Evolutionary conservation across 2,113 vertebrate species (phyloP).

Genomic region (Acrocephalus arundinaceus): DNA sequence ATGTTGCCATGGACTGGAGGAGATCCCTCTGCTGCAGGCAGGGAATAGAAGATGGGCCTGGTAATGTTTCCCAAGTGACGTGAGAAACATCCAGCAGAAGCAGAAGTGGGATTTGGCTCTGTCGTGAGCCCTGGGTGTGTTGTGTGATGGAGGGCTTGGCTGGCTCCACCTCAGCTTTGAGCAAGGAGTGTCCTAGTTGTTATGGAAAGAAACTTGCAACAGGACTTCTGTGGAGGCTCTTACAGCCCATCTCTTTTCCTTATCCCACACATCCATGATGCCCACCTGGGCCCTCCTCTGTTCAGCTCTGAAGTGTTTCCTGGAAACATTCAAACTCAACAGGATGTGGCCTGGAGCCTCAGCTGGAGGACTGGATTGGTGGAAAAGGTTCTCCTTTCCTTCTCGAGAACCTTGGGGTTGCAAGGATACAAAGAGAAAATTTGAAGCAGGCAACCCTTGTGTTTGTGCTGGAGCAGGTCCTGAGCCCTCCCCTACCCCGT

Average conservation of each 20-base stretch:
- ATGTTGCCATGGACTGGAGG: not conserved
- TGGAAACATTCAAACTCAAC: not conserved
- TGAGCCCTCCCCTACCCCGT: rapidly evolving
- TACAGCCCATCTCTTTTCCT: not conserved
- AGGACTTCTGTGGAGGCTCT: not conserved
- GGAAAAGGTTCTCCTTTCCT: not conserved
- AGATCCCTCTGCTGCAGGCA: not conserved
- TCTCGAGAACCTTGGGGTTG: not conserved
- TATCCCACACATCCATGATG: not conserved
- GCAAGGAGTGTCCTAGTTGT: not conserved
- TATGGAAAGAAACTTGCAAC: not conserved
- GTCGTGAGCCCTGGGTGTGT: rapidly evolving
- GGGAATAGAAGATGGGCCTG: not conserved
- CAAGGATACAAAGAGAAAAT: not conserved
- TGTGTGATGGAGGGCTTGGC: not conserved
- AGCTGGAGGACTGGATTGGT: not conserved
- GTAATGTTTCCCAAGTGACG: not conserved
- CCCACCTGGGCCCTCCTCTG: rapidly evolving
- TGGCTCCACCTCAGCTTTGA: not conserved
- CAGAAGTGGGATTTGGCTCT: not conserved
- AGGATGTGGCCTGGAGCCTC: not conserved
- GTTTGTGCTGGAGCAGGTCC: not conserved
- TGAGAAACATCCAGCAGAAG: not conserved
- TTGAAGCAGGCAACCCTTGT: not conserved
- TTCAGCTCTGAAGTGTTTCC: not conserved